Evolutionary conservation across 2,888 invertebrate genomes (phyloP).

Genomic region (Osmoderma eremita): DNA sequence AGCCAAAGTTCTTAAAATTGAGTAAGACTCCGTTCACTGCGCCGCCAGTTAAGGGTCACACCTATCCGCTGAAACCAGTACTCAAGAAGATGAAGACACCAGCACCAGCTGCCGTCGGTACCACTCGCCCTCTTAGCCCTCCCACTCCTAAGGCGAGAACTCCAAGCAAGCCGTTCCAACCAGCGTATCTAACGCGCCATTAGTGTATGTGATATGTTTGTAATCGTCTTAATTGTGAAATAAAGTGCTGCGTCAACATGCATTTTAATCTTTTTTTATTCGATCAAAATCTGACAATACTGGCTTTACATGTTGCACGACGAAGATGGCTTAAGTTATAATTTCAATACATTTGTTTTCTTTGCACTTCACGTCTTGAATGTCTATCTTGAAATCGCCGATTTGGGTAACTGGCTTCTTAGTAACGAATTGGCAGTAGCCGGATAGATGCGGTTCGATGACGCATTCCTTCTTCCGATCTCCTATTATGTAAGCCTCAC

Average conservation of each 20-base stretch:
- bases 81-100: constrained; percentile 41
- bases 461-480: constrained; percentile 40
- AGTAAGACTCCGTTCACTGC: constrained; percentile 47
- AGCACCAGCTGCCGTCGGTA: neutral
- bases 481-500: constrained; percentile 56
- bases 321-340: constrained; percentile 25
- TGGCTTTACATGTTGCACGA: constrained; percentile 1
- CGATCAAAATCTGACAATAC: constrained; percentile 13
- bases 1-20: constrained; percentile 56
- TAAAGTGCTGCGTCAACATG: constrained; percentile 16
- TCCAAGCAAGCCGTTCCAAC: constrained; percentile 17
- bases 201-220: neutral
- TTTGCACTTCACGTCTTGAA: constrained; percentile 10
- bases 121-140: constrained; percentile 18
- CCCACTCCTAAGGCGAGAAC: constrained; percentile 8
- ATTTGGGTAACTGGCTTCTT: constrained; percentile 37
- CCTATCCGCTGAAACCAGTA: constrained; percentile 48
- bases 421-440: constrained; percentile 32
- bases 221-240: constrained; percentile 19
- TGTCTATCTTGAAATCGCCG: constrained; percentile 39
- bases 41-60: constrained; percentile 44
- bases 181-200: constrained; percentile 19
- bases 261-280: constrained; percentile 10
- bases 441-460: constrained; percentile 25
- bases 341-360: constrained; percentile 39